A percentile compares a stretch with the other conserved stretches of the same genome.
phyloP scores from a whole-genome alignment of 1,140 invertebrate species.

The Cotesia typhae region DNA sequence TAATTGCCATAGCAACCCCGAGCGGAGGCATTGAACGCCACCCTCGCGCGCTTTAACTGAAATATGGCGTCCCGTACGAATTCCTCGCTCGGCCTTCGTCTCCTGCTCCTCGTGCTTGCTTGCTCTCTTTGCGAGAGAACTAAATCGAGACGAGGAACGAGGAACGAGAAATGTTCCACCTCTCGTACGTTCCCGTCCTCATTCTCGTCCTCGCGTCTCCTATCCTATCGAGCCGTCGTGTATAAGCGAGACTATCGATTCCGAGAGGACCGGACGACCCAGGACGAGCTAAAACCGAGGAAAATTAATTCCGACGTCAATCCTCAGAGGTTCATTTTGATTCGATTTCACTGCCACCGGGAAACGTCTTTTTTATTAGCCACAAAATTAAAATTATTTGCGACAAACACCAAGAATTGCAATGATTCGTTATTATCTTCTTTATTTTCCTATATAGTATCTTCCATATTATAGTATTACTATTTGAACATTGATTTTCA shows the following conservation, averaged over 20 bases:
- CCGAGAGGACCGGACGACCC: constrained; percentile 11
- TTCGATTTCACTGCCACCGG: constrained; percentile 28
- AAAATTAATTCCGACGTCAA: constrained; percentile 30
- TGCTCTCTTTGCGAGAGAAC: constrained; percentile 30
- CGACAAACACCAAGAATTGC: too few relatives aligned
- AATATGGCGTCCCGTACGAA: constrained; percentile 46
- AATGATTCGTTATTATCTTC: too few relatives aligned
- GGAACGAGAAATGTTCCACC: constrained; percentile 20
- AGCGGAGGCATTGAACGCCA: constrained; percentile 60
- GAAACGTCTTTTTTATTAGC: not conserved
- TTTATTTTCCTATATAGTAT: too few relatives aligned
- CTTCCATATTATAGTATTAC: too few relatives aligned
- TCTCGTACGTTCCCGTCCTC: constrained; percentile 31
- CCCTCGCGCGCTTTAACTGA: constrained; percentile 51
- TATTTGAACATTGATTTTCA: too few relatives aligned
- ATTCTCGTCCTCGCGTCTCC: constrained; percentile 27
- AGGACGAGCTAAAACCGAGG: constrained; percentile 32
- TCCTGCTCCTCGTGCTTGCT: constrained; percentile 12
- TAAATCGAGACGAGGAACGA: constrained; percentile 24
- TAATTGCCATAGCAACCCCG: constrained; percentile 66
- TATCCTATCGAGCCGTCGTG: constrained; percentile 30
- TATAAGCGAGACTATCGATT: constrained; percentile 30
- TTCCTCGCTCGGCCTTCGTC: constrained; percentile 30
- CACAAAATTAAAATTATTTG: not conserved
- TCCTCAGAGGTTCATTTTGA: constrained; percentile 36